These are phyloP conservation scores for Agonopterix subpropinquella DNA, from an alignment of 2,888 invertebrate species.

Conservation along the genomic window DNA sequence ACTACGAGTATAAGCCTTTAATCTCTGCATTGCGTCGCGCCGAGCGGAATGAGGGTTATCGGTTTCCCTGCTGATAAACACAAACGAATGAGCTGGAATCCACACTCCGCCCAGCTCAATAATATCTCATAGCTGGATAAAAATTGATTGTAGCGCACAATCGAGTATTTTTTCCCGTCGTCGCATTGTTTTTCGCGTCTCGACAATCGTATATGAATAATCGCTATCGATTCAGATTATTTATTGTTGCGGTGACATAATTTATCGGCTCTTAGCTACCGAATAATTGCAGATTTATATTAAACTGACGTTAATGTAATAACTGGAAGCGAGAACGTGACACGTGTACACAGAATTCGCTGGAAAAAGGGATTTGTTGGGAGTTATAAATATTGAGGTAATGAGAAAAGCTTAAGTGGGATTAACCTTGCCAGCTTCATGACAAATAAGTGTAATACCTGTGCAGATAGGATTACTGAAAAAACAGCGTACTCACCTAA, in stretches of 20 bases:
- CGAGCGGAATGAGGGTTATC: slow-evolving; percentile 69
- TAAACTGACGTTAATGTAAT: slow-evolving; percentile 10
- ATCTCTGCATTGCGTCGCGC: slow-evolving; percentile 71
- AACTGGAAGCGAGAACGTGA: slow-evolving; percentile 12
- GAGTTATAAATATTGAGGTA: slow-evolving; percentile 28
- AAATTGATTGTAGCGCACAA: slow-evolving; percentile 54
- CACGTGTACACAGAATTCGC: slow-evolving; percentile 10
- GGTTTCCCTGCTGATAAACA: slow-evolving; percentile 66
- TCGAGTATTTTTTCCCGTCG: slow-evolving; percentile 33
- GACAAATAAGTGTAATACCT: slow-evolving; percentile 51
- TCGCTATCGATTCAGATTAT: slow-evolving; percentile 42
- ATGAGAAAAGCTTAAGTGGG: slow-evolving; percentile 28
- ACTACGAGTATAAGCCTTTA: slow-evolving; percentile 65
- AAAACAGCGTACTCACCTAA: slow-evolving; percentile 67
- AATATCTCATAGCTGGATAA: slow-evolving; percentile 53
- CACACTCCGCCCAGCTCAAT: slow-evolving; percentile 42
- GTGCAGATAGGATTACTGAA: slow-evolving; percentile 61
- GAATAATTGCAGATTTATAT: slow-evolving; percentile 40
- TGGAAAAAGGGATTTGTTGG: slow-evolving; percentile 10
- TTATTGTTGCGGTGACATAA: slow-evolving; percentile 50
- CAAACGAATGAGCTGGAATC: slow-evolving; percentile 53
- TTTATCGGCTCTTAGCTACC: slow-evolving; percentile 48
- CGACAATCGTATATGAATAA: slow-evolving; percentile 35
- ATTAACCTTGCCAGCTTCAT: slow-evolving; percentile 37
- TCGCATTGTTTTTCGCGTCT: slow-evolving; percentile 35